Percentiles rank a stretch among this genome's conserved stretches.
Conservation (phyloP, 37 sponge, comb jelly and placozoan genomes). For the Eunapius fragilis region DNA sequence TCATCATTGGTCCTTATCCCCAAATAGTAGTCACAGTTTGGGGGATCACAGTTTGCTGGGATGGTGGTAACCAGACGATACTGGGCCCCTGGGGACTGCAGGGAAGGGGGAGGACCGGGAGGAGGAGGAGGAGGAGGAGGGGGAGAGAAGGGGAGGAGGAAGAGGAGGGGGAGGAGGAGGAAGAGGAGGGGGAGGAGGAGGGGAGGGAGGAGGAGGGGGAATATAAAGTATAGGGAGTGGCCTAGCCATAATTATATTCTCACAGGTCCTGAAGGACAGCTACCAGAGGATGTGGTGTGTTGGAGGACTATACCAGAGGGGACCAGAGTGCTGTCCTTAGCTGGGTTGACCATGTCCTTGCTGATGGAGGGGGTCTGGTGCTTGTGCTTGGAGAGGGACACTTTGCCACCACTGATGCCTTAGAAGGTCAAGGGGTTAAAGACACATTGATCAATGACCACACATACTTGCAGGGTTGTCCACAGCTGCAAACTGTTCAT, state of each 20-base stretch:
- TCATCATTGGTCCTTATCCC: conserved; percentile 8
- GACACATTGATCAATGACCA: not conserved
- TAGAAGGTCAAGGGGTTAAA: not conserved
- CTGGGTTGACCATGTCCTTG: not conserved
- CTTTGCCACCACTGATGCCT: not conserved
- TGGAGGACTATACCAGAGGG: not conserved
- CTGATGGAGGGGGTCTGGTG: not conserved
- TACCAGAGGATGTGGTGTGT: not conserved
- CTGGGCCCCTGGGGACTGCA: not conserved
- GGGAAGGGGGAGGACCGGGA: not conserved
- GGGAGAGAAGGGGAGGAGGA: not conserved
- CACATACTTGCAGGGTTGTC: not conserved
- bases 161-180: not conserved
- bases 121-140: not conserved
- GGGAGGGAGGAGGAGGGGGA: conserved; percentile 2
- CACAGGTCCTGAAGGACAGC: not conserved
- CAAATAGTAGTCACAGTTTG: conserved; percentile 2
- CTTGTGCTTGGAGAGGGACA: not conserved
- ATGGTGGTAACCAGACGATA: not conserved
- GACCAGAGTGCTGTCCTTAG: not conserved
- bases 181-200: not conserved
- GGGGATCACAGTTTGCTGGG: conserved; percentile 4
- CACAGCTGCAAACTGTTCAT: not conserved
- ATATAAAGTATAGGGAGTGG: not conserved
- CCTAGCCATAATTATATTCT: not conserved